A percentile compares a stretch with the other conserved stretches of the same genome.
Conservation (phyloP, 2,113 vertebrate species). For the Hemiprocne comata region DNA sequence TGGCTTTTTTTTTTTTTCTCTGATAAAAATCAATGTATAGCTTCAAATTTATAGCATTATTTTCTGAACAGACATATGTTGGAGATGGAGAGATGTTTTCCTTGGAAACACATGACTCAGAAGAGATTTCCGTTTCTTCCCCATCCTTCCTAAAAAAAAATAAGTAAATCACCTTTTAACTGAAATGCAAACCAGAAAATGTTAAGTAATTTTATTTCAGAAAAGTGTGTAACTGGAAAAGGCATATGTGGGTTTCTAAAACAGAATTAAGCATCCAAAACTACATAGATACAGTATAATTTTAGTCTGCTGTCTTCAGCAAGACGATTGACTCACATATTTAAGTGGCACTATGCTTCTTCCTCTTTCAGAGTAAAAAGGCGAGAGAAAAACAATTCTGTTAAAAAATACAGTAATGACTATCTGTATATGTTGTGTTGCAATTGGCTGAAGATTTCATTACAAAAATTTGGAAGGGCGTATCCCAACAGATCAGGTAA, state of each 20-base stretch:
- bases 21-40: neutral
- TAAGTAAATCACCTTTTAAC: neutral
- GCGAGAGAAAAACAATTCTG: neutral
- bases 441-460: neutral
- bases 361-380: neutral
- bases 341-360: neutral
- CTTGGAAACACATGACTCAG: neutral
- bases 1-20: neutral
- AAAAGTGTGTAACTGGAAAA: neutral
- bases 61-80: neutral
- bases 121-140: neutral
- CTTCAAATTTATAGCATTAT: neutral
- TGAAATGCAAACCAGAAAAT: neutral
- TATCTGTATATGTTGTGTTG: neutral
- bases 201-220: neutral
- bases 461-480: neutral
- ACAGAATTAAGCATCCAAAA: neutral
- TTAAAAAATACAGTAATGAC: neutral
- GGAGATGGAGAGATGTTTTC: neutral
- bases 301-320: neutral
- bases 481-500: neutral
- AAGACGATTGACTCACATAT: neutral
- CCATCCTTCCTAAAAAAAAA: neutral
- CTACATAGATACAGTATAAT: neutral
- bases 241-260: neutral